Percentiles rank a stretch among this genome's conserved stretches.
These are phyloP conservation scores for Azemiops feae DNA, from an alignment of 2,113 vertebrate species.

Conservation along the genomic window DNA sequence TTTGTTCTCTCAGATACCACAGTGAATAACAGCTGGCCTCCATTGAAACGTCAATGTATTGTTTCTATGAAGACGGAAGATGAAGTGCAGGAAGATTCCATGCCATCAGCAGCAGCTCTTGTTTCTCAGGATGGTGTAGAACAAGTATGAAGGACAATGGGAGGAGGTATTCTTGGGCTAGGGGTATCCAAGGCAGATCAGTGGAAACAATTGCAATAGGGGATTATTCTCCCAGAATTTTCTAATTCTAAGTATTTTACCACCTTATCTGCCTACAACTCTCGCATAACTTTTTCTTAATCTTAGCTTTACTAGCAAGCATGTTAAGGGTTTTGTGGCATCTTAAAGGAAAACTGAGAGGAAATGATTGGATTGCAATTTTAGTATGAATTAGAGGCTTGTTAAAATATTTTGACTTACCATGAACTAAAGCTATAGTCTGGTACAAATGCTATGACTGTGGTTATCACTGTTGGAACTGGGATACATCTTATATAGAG, in stretches of 20 bases:
- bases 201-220: neutral
- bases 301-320: neutral
- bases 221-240: neutral
- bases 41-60: slow-evolving; percentile 55
- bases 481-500: slow-evolving; percentile 66
- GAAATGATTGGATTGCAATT: neutral
- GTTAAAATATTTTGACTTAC: neutral
- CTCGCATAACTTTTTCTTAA: neutral
- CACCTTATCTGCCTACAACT: neutral
- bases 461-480: slow-evolving; percentile 54
- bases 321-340: neutral
- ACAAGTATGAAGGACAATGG: slow-evolving; percentile 60
- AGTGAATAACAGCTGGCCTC: slow-evolving; percentile 54
- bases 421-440: neutral
- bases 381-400: neutral
- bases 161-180: neutral
- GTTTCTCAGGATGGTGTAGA: slow-evolving; percentile 71
- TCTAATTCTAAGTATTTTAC: neutral
- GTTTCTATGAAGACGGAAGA: slow-evolving; percentile 67
- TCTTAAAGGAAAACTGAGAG: neutral
- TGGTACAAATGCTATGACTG: slow-evolving; percentile 50
- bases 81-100: slow-evolving; percentile 45
- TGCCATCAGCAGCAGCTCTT: slow-evolving; percentile 65
- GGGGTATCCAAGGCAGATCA: neutral
- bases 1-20: slow-evolving; percentile 56